Evolutionary conservation across 2,113 vertebrate genomes (phyloP).

Genomic region (Dipodomys spectabilis): DNA sequence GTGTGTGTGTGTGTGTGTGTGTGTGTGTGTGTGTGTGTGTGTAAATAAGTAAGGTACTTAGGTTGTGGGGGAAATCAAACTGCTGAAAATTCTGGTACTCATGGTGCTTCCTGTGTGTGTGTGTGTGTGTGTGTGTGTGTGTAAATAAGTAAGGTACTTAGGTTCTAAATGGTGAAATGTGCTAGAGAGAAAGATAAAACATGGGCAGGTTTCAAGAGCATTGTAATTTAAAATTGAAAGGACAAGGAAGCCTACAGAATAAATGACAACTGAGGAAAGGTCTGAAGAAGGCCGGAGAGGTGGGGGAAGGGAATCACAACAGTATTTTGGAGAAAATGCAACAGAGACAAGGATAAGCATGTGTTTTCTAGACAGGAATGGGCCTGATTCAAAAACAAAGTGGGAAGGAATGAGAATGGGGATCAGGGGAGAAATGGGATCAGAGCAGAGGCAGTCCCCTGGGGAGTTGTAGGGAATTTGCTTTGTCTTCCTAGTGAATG

Average conservation of each 20-base stretch:
- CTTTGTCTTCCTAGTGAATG: neutral
- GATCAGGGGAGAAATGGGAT: neutral
- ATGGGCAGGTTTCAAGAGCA: neutral
- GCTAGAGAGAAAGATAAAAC: neutral
- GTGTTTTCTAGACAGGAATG: neutral
- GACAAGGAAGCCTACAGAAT: neutral
- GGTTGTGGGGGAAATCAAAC: neutral
- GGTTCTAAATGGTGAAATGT: neutral
- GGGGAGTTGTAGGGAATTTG: neutral
- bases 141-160: neutral
- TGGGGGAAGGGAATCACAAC: neutral
- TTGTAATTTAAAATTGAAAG: neutral
- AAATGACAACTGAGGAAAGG: conserved; percentile 24
- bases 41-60: too few species aligned
- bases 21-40: too few species aligned
- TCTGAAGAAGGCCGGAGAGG: neutral
- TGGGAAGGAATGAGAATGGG: neutral
- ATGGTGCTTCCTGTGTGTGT: neutral
- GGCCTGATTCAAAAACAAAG: neutral
- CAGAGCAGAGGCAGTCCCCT: neutral
- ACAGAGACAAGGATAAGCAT: neutral
- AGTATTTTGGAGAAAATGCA: neutral
- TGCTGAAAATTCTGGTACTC: neutral
- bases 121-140: neutral
- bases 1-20: too few species aligned